Evolutionary conservation across 2,113 vertebrate species (phyloP), one percentile per base, ranked within the genome.

Genomic region (Stegostoma tigrinum): DNA sequence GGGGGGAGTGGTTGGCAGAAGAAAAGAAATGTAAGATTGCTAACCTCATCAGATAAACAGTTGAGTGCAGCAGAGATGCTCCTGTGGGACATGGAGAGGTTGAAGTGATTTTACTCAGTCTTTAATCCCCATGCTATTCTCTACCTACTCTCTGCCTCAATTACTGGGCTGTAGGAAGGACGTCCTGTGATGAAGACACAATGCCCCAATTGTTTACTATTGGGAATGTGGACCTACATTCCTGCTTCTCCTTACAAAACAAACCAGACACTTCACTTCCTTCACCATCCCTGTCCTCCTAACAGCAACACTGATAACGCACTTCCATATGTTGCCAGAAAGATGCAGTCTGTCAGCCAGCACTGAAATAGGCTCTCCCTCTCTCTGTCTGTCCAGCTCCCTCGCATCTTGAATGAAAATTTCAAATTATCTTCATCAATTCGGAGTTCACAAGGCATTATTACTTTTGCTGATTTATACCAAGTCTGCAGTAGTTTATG

Each of bases 171-270:
- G 97, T 98, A 98, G 98, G 98, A 98, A 98, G 98, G 98, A 98
- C 98, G 98, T 99, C 98, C 98, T 98, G 97, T 98, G 97, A 98
- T 97, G 98, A 98, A 98, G 98, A 98, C 98, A 98, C 98, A 98
- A 97, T 97, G 97, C 98, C 97, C 96, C 97, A 97, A 97, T 98
- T 98, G 98, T 98, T 98, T 98, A 98, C 98, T 98, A 98, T 98
- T 97, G 97, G 97, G 97, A 98, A 97, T 96, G 94, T 96, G 96
- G 97, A 97, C 97, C 96, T 96, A 96, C 98, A 97, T 98, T 98
- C 97, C 97, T 97, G 97, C 97, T 98, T 97, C 98, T 98, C 97
- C 97, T 98, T 98, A 98, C 97, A 98, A 98, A 98, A 98, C 97
- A 98, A 97, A 97, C 97, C 98, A 97, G 97, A 97, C 97, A 97